Conservation (phyloP, 1,140 invertebrate genomes). For the Lepidurus couesii region DNA sequence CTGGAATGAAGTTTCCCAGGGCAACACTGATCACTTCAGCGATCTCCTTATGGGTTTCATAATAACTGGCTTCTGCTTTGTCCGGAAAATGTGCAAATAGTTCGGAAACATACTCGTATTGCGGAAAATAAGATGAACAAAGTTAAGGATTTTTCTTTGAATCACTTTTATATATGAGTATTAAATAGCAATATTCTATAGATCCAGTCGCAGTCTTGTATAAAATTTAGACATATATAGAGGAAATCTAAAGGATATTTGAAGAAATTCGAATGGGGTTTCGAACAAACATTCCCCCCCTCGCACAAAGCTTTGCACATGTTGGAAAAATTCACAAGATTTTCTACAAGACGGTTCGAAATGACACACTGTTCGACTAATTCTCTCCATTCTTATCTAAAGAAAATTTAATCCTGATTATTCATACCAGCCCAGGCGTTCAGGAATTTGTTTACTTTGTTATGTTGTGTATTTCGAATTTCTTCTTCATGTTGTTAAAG, state of each 20-base stretch:
- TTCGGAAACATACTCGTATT: neutral
- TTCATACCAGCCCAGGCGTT: too few species aligned
- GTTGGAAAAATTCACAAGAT: neutral
- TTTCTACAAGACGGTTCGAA: neutral
- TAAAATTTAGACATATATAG: neutral
- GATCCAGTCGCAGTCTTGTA: neutral
- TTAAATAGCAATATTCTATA: neutral
- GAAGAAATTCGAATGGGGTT: neutral
- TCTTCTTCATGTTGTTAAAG: too few species aligned
- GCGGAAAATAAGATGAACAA: neutral
- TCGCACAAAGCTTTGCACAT: neutral
- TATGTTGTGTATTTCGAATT: too few species aligned
- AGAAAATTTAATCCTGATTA: too few species aligned
- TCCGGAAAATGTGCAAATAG: neutral
- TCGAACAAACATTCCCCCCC: neutral
- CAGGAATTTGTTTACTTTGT: too few species aligned
- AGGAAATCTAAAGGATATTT: neutral
- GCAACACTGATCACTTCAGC: neutral
- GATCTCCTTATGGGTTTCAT: neutral
- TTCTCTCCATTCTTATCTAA: too few species aligned
- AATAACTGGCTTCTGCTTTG: neutral
- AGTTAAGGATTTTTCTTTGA: slow-evolving; percentile 1
- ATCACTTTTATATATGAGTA: neutral
- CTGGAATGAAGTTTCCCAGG: neutral
- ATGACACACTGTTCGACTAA: neutral